These are phyloP conservation scores for Episyrphus balteatus DNA, from an alignment of 1,140 invertebrate species.

Conservation along the genomic window DNA sequence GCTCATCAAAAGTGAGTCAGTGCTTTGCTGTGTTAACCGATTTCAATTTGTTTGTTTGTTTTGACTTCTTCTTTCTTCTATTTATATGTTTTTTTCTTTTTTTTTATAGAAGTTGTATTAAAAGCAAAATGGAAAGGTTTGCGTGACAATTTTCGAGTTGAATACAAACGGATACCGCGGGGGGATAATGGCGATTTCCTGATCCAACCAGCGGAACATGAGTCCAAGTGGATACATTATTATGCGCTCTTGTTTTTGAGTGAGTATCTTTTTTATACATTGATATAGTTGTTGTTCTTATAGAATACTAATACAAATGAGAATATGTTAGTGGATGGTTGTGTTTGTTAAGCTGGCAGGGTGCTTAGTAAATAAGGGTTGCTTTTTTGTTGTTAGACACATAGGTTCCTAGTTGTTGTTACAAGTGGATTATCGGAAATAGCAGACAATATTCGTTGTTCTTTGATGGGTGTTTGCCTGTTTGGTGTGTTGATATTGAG, in stretches of 20 bases:
- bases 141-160: slow-evolving; percentile 34
- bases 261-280: slow-evolving; percentile 13
- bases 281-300: too few species aligned
- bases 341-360: too few species aligned
- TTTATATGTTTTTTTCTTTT: not conserved
- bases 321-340: too few species aligned
- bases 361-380: too few species aligned
- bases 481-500: too few species aligned
- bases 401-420: too few species aligned
- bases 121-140: slow-evolving; percentile 38
- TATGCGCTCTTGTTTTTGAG: slow-evolving; percentile 32
- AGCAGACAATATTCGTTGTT: too few species aligned
- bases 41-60: not conserved
- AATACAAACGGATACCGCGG: slow-evolving; percentile 34
- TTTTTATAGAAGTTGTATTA: slow-evolving; percentile 26
- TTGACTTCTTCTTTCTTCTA: not conserved
- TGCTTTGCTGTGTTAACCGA: not conserved
- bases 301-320: too few species aligned
- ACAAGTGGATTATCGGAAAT: too few species aligned
- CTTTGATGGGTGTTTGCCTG: too few species aligned
- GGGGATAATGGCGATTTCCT: slow-evolving; percentile 31
- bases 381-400: too few species aligned
- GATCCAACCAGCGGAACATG: slow-evolving; percentile 29
- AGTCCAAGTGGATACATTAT: slow-evolving; percentile 36
- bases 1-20: too few species aligned